These are phyloP conservation scores for Mirounga angustirostris DNA, from an alignment of 2,113 vertebrate species.

Conservation along the genomic window DNA sequence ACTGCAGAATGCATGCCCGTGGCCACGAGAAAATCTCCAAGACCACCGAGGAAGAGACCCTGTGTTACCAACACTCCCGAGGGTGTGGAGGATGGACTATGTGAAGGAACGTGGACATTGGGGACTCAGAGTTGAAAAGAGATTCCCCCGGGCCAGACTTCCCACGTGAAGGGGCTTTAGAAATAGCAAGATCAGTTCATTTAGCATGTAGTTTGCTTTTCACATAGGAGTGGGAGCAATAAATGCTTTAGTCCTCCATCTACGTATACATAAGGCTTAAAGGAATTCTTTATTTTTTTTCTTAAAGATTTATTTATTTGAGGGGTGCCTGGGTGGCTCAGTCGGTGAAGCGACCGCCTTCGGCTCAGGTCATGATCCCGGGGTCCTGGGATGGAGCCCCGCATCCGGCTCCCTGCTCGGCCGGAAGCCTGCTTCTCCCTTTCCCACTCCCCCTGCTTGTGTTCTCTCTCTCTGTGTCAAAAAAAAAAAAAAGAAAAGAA, in stretches of 20 bases:
- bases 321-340: too few species aligned
- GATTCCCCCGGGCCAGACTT: neutral
- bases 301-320: too few species aligned
- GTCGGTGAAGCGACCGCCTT: too few species aligned
- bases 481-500: too few species aligned
- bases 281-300: neutral
- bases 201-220: neutral
- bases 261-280: neutral
- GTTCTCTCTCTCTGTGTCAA: too few species aligned
- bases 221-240: neutral
- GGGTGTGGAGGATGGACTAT: fast-evolving
- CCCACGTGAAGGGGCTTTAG: fast-evolving
- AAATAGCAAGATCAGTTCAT: neutral
- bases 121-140: neutral
- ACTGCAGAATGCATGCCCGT: neutral
- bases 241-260: neutral
- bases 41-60: neutral
- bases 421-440: too few species aligned
- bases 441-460: too few species aligned
- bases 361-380: too few species aligned
- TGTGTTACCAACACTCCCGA: fast-evolving
- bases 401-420: too few species aligned
- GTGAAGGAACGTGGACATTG: fast-evolving
- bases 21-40: neutral
- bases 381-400: too few species aligned